Evolutionary conservation across 2,113 vertebrate species (phyloP).

Genomic region (Castor canadensis): DNA sequence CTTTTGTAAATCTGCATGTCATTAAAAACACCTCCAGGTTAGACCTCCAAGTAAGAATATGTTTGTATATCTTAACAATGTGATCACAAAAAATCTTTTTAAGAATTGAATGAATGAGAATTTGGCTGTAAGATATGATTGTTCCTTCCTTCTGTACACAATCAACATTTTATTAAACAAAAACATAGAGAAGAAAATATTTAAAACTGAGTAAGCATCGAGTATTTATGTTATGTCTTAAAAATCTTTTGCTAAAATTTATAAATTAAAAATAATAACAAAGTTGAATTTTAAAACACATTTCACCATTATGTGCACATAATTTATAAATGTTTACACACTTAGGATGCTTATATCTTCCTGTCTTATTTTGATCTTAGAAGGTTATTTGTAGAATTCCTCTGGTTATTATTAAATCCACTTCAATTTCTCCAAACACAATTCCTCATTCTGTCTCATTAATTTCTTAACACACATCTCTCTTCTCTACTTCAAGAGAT

Average conservation of each 20-base stretch:
- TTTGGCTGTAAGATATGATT: neutral
- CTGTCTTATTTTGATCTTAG: neutral
- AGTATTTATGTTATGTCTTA: too few relatives aligned
- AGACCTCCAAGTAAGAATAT: neutral
- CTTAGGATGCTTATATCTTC: neutral
- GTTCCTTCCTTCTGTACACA: neutral
- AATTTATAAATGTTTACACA: neutral
- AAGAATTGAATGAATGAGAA: neutral
- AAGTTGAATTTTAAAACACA: neutral
- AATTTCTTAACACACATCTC: neutral
- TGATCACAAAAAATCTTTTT: neutral
- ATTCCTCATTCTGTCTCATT: neutral
- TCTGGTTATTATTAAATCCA: neutral
- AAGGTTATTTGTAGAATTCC: neutral
- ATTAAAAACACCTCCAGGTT: neutral
- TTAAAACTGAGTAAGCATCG: neutral
- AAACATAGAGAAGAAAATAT: neutral
- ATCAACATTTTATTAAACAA: neutral
- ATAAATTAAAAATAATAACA: neutral
- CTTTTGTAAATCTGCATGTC: neutral
- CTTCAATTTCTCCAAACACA: neutral
- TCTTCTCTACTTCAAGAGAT: neutral
- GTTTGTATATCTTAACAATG: neutral
- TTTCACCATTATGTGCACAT: neutral
- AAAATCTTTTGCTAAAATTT: too few relatives aligned